These are phyloP conservation scores for Forpus xanthops DNA, from an alignment of 2,797 vertebrate species.

Conservation along the genomic window DNA sequence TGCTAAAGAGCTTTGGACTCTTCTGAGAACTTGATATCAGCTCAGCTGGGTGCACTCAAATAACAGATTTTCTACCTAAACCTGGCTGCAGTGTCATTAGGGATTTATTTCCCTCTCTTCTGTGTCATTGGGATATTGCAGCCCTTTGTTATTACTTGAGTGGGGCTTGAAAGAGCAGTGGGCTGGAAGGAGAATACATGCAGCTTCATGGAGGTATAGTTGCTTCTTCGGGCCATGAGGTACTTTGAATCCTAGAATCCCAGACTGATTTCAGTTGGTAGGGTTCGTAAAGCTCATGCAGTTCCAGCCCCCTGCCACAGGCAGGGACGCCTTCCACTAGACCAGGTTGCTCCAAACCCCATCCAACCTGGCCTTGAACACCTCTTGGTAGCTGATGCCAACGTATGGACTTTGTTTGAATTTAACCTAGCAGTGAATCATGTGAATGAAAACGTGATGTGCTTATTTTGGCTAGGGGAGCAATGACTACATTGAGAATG, in stretches of 20 bases:
- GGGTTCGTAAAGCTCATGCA: not conserved
- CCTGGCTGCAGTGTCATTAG: not conserved
- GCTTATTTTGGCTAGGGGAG: not conserved
- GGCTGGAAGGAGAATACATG: not conserved
- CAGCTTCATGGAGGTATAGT: not conserved
- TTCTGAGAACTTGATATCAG: not conserved
- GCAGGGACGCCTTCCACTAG: not conserved
- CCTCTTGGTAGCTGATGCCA: not conserved
- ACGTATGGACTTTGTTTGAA: not conserved
- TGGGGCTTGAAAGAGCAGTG: not conserved
- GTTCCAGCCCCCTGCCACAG: not conserved
- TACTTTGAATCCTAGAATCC: not conserved
- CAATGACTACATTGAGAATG: not conserved
- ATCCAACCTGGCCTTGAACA: not conserved
- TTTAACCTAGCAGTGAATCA: not conserved
- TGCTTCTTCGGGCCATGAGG: not conserved
- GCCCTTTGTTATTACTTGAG: fast-evolving
- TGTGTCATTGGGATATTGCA: not conserved
- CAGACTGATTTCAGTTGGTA: not conserved
- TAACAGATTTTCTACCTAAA: not conserved
- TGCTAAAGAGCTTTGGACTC: not conserved
- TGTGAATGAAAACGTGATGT: not conserved
- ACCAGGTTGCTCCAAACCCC: not conserved
- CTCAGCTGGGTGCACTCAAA: not conserved
- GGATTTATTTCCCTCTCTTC: not conserved